Base-by-base conservation (phyloP, 1,140 invertebrate genomes). In the Doryteuthis pealeii region DNA sequence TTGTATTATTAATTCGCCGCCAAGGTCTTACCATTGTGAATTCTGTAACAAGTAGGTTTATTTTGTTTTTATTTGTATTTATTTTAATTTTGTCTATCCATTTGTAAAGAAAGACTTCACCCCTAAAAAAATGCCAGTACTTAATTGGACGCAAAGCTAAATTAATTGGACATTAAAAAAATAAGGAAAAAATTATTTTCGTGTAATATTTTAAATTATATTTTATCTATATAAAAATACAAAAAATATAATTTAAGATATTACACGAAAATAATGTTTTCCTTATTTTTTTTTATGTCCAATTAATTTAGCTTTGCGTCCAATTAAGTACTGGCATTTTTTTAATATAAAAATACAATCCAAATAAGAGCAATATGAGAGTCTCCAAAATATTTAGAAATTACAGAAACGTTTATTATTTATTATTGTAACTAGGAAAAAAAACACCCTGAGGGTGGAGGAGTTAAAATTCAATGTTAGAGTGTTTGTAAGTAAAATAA, bases 11-110 rank as follows among this genome's bases (percentile, higher is more conserved):
- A 81, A 85, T 58, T 74, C 80, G 0, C 86, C 86, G 4, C 85
- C 83, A 18, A 76, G 83, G 49, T 80, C 83, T 40, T 82, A 77
- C 73, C 83, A 84, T 84, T 99, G 96, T 82, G 87, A 90, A 68
- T 91, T 88, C 40, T 99, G 97, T 81, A 87, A 91, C 31, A 62
- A 18, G 54, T 62, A 62, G 18, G 45, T 22, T 98, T 96, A 49
- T 22, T 49, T 49, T 49, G 45, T 49, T 49, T 15, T 1, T 22
- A 15, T 12, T 22, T 15, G 45, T 12, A 49, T 15, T 12, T 49
- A 22, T 49, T 49, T 12, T 49, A 49, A 49, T 15, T 49, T 15
- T 49, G 45, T 49, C 22, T 12, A 22, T 49, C 12, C 45, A 15
- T 49, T 15, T 15, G 45, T 15, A 12, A 1, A 49, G 12, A 49